These are phyloP conservation scores for Polydrusus cervinus DNA, from an alignment of 2,888 invertebrate species.

Conservation along the genomic window DNA sequence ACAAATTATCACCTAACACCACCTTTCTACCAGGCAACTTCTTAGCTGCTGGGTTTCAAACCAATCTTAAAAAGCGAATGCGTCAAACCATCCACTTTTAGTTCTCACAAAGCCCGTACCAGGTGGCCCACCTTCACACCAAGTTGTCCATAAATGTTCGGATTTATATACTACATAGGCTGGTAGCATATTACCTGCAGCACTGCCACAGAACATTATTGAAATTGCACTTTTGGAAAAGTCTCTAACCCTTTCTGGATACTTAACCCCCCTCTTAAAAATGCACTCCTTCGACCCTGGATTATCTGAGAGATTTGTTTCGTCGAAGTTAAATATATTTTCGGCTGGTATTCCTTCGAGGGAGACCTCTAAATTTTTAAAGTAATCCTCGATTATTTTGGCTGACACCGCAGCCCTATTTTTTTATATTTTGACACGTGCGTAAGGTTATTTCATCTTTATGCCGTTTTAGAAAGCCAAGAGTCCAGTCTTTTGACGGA, in stretches of 20 bases:
- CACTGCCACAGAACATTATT: not conserved
- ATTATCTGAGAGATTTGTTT: slow-evolving; percentile 26
- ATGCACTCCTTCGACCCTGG: slow-evolving; percentile 32
- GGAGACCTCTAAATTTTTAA: not conserved
- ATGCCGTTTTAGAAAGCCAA: too few relatives aligned
- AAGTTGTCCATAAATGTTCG: slow-evolving; percentile 11
- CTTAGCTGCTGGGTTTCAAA: slow-evolving; percentile 37
- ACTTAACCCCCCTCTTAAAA: slow-evolving; percentile 35
- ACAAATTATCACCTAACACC: slow-evolving; percentile 52
- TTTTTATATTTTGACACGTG: not conserved
- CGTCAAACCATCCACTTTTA: slow-evolving; percentile 51
- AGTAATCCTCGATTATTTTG: not conserved
- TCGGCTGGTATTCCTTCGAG: not conserved
- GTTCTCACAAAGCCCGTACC: slow-evolving; percentile 43
- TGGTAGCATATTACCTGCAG: not conserved
- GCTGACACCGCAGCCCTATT: not conserved
- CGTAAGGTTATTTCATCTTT: too few relatives aligned
- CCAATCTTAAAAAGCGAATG: slow-evolving; percentile 52
- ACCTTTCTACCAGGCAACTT: slow-evolving; percentile 56
- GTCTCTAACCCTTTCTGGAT: not conserved
- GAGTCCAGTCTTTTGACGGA: too few relatives aligned
- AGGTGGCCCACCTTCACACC: slow-evolving; percentile 45
- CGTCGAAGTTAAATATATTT: not conserved
- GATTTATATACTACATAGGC: slow-evolving; percentile 60
- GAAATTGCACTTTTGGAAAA: not conserved